These are phyloP conservation scores for Sceliomorpha sp. DNA, from an alignment of 2,888 invertebrate species.

Conservation along the genomic window DNA sequence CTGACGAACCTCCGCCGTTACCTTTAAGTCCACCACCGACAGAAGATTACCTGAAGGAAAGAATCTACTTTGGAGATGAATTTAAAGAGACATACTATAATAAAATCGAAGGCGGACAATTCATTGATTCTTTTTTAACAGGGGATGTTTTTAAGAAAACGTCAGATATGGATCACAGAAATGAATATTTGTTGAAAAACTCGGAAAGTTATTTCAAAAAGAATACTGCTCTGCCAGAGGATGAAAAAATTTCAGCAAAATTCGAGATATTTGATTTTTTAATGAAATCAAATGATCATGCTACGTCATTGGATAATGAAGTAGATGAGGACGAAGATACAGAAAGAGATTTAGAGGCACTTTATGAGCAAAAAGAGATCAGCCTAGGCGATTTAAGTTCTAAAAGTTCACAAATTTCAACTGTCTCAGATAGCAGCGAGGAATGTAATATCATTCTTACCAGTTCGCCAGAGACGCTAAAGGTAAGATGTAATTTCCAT, in stretches of 20 bases:
- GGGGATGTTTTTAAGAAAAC: conserved; percentile 68
- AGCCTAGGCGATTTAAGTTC: conserved; percentile 83
- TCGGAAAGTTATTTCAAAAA: conserved; percentile 72
- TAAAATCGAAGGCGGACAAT: conserved; percentile 64
- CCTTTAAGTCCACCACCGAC: conserved; percentile 89
- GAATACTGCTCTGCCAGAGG: conserved; percentile 83
- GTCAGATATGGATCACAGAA: conserved; percentile 33
- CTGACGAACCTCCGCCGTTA: conserved; percentile 84
- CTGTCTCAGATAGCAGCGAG: conserved; percentile 92
- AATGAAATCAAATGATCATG: conserved; percentile 87
- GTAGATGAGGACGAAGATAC: conserved; percentile 82
- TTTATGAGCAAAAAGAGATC: conserved; percentile 81
- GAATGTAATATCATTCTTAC: conserved; percentile 86
- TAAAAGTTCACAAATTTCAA: conserved; percentile 88
- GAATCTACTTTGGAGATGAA: conserved; percentile 82
- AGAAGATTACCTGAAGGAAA: conserved; percentile 86
- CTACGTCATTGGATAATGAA: conserved; percentile 75
- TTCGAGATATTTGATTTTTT: conserved; percentile 94
- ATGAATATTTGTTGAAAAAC: conserved; percentile 66
- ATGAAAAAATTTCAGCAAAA: conserved; percentile 83
- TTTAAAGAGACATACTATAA: conserved; percentile 68
- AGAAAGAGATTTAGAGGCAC: conserved; percentile 81
- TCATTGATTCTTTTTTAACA: conserved; percentile 67
- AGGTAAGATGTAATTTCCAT: conserved; percentile 66
- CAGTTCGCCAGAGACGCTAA: conserved; percentile 72